A percentile compares a stretch with the other conserved stretches of the same genome.
phyloP scores from a whole-genome alignment of 2,113 vertebrate genomes.

The Xenus cinereus region DNA sequence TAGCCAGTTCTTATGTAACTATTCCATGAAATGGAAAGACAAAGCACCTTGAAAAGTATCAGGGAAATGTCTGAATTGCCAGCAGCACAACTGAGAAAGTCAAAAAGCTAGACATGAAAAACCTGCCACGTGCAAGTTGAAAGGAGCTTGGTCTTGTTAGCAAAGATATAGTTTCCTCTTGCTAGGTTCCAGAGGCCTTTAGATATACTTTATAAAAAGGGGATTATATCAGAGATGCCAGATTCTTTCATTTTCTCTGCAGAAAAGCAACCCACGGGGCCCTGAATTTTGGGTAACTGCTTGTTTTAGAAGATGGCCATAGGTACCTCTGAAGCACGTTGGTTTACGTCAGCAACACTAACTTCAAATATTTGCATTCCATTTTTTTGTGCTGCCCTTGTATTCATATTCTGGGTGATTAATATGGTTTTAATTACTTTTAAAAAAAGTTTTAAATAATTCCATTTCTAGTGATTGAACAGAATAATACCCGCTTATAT shows the following conservation, averaged over 20 bases:
- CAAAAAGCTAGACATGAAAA: background rate
- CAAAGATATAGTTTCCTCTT: background rate
- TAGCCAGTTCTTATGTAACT: background rate
- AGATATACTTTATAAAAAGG: background rate
- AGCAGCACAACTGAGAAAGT: background rate
- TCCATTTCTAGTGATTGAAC: background rate
- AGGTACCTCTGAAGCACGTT: background rate
- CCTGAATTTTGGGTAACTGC: background rate
- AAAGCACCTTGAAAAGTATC: background rate
- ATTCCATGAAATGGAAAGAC: background rate
- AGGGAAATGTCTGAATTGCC: background rate
- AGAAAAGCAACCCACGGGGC: rapidly evolving
- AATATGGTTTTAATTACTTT: background rate
- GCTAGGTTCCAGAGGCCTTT: background rate
- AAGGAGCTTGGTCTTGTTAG: background rate
- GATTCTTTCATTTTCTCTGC: background rate
- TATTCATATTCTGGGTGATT: background rate
- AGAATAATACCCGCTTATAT: background rate
- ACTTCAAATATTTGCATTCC: background rate
- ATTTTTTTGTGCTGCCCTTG: background rate
- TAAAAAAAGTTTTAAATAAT: background rate
- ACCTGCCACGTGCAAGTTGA: background rate
- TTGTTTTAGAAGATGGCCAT: background rate
- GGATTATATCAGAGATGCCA: background rate
- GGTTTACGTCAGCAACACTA: background rate